Base-by-base conservation (phyloP, 2,113 vertebrate genomes). In the Pterocles gutturalis region DNA sequence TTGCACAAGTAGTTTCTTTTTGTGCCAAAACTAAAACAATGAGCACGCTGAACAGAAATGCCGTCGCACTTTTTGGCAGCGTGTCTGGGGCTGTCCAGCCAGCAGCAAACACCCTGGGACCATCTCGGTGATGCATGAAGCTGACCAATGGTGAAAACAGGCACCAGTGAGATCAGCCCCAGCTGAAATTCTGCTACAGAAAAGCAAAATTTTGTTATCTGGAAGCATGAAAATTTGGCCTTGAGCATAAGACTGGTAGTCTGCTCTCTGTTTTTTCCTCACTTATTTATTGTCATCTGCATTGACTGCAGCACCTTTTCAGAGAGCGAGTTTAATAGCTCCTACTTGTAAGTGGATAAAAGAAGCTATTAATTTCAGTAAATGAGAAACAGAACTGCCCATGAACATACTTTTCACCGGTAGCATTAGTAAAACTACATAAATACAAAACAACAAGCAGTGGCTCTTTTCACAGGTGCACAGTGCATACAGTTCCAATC, bases 111-210 rank as follows among this genome's bases (percentile, higher is more conserved):
- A 69, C 7, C 22, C 19, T 2, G 3, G 38, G 25, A 41, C 17
- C 29, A 17, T 17, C 55, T 17, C 1, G 0, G 33, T 28, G 34
- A 38, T n/a, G 41, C 34, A 17, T 0, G 1, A 17, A 57, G 16
- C 19, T 2, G 0, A 41, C 10, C 38, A 24, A 20, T n/a, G 48
- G n/a, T 8, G 28, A 36, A 21, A 60, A 33, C 33, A 29, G 33
- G 25, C 38, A 62, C 48, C 10, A 17, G 29, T 2, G 17, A 26
- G 17, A 29, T 11, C 25, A 22, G 41, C 29, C 34, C 13, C 29
- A 6, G 15, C 36, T 17, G 24, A 24, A 49, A 36, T 26, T 28
- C 69, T 46, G 45, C 70, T 53, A 21, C 19, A 55, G 62, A 46
- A 62, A 82, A 66, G 51, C 33, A 83, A 67, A 60, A 58, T 26